Evolutionary conservation across 1,140 invertebrate genomes (phyloP).

Genomic region (Cryptotermes secundus): DNA sequence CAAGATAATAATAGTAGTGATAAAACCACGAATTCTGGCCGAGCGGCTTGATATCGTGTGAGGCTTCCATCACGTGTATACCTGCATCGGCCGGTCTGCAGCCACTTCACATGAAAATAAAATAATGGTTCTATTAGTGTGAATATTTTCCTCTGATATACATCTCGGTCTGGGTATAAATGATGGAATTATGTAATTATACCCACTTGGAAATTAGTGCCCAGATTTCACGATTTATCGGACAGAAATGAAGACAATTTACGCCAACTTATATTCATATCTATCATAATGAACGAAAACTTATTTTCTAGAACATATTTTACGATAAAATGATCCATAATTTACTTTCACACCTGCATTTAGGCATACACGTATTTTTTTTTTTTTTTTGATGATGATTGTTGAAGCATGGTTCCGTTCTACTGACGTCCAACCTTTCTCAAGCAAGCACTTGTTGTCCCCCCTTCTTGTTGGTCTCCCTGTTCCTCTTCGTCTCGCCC

Average conservation of each 20-base stretch:
- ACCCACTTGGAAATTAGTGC: not conserved
- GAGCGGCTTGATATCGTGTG: no score
- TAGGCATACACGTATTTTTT: not conserved
- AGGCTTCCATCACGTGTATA: no score
- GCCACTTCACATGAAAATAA: no score
- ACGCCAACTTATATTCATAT: not conserved
- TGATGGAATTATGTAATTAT: not conserved
- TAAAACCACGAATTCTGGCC: no score
- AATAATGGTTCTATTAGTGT: no score
- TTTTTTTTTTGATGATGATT: not conserved
- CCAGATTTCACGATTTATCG: not conserved
- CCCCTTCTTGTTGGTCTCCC: not conserved
- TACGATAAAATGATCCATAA: not conserved
- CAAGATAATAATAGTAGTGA: no score
- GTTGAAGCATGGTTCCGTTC: not conserved
- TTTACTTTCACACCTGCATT: not conserved
- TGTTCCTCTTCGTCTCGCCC: not conserved
- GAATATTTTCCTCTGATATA: not conserved
- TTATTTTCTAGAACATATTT: not conserved
- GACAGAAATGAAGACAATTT: not conserved
- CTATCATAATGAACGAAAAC: not conserved
- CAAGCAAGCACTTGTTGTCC: not conserved
- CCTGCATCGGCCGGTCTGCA: no score
- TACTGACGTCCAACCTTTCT: not conserved
- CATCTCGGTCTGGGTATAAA: not conserved